Percentiles rank a stretch among this genome's conserved stretches.
phyloP scores from a whole-genome alignment of 2,888 invertebrate species.

The Ophion costatus region DNA sequence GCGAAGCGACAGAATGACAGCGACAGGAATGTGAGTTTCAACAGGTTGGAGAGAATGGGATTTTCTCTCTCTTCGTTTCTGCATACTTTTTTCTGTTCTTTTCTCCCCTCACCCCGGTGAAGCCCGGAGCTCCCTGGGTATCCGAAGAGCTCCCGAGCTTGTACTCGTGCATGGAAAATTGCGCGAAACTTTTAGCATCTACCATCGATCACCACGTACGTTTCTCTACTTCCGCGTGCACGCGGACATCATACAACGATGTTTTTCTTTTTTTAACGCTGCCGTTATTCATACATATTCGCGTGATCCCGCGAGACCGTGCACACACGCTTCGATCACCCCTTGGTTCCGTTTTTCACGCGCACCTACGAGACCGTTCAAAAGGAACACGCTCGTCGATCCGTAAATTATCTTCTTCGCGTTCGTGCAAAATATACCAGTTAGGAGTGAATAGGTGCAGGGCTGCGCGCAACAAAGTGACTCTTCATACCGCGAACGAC shows the following conservation, averaged over 20 bases:
- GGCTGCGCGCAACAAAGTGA: slow-evolving; percentile 9
- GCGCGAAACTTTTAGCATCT: slow-evolving; percentile 37
- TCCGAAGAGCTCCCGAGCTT: slow-evolving; percentile 5
- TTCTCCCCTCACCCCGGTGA: not conserved
- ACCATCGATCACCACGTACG: slow-evolving; percentile 31
- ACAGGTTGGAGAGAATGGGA: slow-evolving; percentile 76
- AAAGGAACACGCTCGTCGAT: slow-evolving; percentile 15
- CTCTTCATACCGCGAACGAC: not conserved
- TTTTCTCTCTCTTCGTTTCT: slow-evolving; percentile 57
- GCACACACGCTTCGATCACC: not conserved
- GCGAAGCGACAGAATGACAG: slow-evolving; percentile 44
- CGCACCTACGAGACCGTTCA: not conserved
- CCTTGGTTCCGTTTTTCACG: not conserved
- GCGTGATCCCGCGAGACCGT: not conserved
- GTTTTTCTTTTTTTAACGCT: not conserved
- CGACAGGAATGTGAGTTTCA: slow-evolving; percentile 68
- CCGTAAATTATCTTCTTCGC: slow-evolving; percentile 4
- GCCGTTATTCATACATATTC: not conserved
- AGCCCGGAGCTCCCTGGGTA: slow-evolving; percentile 20
- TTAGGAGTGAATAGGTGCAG: not conserved
- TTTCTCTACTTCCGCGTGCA: slow-evolving; percentile 1
- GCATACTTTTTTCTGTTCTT: slow-evolving; percentile 1
- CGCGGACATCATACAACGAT: not conserved
- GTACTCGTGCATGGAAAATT: slow-evolving; percentile 26
- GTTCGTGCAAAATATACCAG: slow-evolving; percentile 6